Percentiles rank a stretch among this genome's conserved stretches.
phyloP scores from a whole-genome alignment of 2,888 invertebrate species.

The Apoda limacodes region DNA sequence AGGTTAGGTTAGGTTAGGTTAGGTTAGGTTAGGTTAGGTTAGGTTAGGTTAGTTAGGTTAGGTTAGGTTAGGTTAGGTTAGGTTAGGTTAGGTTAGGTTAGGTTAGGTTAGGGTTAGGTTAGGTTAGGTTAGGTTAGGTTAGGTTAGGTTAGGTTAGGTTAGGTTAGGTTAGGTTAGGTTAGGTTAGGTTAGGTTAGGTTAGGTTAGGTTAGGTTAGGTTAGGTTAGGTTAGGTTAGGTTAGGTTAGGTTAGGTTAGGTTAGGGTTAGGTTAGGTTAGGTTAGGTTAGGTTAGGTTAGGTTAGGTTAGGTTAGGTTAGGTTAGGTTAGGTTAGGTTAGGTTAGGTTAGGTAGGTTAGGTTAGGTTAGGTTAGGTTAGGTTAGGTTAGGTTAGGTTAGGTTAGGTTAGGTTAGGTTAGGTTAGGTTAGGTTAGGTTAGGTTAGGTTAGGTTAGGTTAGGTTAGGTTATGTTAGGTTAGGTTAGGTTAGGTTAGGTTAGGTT shows the following conservation, averaged over 20 bases:
- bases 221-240: constrained; percentile 11
- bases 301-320: constrained; percentile 11
- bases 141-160: constrained; percentile 9
- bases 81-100: constrained; percentile 11
- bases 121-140: constrained; percentile 9
- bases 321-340: constrained; percentile 6
- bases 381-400: constrained; percentile 11
- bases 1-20: constrained; percentile 11
- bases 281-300: constrained; percentile 11
- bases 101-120: constrained; percentile 9
- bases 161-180: constrained; percentile 6
- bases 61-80: constrained; percentile 11
- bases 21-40: constrained; percentile 10
- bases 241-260: constrained; percentile 11
- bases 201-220: constrained; percentile 11
- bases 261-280: constrained; percentile 11
- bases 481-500: constrained; percentile 14
- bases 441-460: constrained; percentile 14
- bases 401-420: constrained; percentile 8
- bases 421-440: constrained; percentile 10
- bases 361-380: constrained; percentile 5
- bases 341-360: no score
- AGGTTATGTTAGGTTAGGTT: no score
- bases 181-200: constrained; percentile 8
- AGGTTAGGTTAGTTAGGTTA: constrained; percentile 10